Evolutionary conservation across 2,888 invertebrate genomes (phyloP).

Genomic region (Sphaeridia pumilis): DNA sequence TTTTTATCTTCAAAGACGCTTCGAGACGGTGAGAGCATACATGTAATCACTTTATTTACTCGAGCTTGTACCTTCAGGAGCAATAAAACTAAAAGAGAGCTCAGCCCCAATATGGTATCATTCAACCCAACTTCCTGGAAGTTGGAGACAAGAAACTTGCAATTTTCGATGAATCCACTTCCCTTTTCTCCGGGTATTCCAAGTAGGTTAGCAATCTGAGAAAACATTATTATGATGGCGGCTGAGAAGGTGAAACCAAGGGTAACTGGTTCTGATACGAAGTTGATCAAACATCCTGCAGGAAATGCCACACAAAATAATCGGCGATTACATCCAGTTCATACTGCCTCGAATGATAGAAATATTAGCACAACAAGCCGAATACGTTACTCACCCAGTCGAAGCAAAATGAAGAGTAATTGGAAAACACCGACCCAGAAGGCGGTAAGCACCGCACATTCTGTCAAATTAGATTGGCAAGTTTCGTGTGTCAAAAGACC

Average conservation of each 20-base stretch:
- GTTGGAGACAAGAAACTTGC: conserved; percentile 20
- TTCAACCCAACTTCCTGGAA: conserved; percentile 13
- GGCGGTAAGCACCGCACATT: conserved; percentile 28
- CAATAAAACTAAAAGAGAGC: conserved; percentile 60
- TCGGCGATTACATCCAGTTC: background rate
- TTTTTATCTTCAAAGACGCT: background rate
- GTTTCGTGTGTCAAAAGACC: conserved; percentile 27
- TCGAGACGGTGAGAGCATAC: background rate
- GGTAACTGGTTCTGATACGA: conserved; percentile 73
- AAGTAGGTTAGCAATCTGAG: conserved; percentile 63
- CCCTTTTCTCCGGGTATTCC: conserved; percentile 41
- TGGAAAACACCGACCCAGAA: conserved; percentile 33
- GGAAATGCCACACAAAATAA: background rate
- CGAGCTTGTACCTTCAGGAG: conserved; percentile 38
- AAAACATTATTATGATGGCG: conserved; percentile 66
- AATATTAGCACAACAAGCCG: too few relatives aligned
- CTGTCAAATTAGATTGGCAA: conserved; percentile 24
- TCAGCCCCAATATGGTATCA: conserved; percentile 39
- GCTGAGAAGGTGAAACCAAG: conserved; percentile 76
- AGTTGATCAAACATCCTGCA: conserved; percentile 67
- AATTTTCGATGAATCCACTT: conserved; percentile 26
- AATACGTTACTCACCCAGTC: conserved; percentile 21
- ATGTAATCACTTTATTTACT: background rate
- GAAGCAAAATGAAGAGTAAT: conserved; percentile 27
- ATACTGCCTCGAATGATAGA: too few relatives aligned